These are phyloP conservation scores for Tursiops truncatus DNA, from an alignment of 2,113 vertebrate species.

Conservation along the genomic window DNA sequence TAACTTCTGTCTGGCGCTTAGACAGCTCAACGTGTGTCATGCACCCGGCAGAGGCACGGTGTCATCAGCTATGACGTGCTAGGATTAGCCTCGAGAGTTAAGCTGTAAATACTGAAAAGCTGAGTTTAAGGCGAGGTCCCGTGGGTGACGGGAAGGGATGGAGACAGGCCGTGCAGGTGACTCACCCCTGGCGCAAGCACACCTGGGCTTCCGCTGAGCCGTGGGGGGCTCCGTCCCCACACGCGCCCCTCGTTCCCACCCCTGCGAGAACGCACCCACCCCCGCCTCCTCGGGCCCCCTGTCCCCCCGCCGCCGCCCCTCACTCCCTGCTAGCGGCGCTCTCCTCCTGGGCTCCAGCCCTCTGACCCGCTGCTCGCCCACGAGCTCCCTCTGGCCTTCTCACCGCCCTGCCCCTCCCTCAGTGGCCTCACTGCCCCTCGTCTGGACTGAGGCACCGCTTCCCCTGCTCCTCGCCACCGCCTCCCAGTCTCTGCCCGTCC, in stretches of 20 bases:
- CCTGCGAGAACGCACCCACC: too few species aligned
- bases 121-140: background rate
- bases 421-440: background rate
- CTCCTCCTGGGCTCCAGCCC: background rate
- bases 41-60: background rate
- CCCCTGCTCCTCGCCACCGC: background rate
- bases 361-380: background rate
- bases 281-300: too few species aligned
- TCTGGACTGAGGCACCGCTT: background rate
- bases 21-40: background rate
- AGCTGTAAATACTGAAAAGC: background rate
- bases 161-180: background rate
- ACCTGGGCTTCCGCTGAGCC: background rate
- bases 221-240: background rate
- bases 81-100: background rate
- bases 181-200: background rate
- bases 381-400: too few species aligned
- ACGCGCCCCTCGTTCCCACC: background rate
- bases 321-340: too few species aligned
- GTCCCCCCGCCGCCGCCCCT: too few species aligned
- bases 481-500: background rate
- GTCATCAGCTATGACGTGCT: background rate
- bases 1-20: background rate
- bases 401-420: rapidly evolving
- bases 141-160: rapidly evolving